These are phyloP conservation scores for Oasisia sp. DNA, from an alignment of 2,888 invertebrate genomes.

Conservation along the genomic window DNA sequence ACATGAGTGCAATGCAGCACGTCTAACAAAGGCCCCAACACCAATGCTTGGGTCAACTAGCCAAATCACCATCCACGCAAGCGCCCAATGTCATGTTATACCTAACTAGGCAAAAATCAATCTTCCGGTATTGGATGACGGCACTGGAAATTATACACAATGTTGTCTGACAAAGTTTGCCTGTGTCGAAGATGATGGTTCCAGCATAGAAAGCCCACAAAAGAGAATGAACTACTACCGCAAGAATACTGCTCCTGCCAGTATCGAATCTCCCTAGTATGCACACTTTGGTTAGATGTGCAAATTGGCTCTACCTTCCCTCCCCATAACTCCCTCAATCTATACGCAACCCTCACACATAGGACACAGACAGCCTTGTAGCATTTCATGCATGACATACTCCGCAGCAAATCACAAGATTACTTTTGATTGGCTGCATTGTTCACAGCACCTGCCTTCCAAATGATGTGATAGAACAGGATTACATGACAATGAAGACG, in stretches of 20 bases:
- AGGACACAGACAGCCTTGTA: background rate
- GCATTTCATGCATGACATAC: background rate
- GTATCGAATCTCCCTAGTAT: background rate
- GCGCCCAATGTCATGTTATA: background rate
- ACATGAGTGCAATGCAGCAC: background rate
- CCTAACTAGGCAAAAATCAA: conserved; percentile 1
- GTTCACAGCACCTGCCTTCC: background rate
- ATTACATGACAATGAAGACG: background rate
- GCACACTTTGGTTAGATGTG: background rate
- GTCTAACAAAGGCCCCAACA: conserved; percentile 11
- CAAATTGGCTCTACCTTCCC: background rate
- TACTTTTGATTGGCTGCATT: background rate
- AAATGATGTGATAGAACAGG: background rate
- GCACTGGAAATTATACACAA: background rate
- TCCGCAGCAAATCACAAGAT: background rate
- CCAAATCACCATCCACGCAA: background rate
- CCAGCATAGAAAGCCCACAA: background rate
- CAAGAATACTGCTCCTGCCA: background rate
- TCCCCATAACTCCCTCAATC: background rate
- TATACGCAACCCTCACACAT: background rate
- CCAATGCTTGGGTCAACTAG: background rate
- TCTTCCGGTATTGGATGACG: background rate
- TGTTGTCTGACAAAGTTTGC: background rate
- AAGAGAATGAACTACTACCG: background rate
- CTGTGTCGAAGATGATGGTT: background rate